A percentile compares a stretch with the other conserved stretches of the same genome.
Evolutionary conservation across 2,888 invertebrate species (phyloP).

Genomic region (Dione juno): DNA sequence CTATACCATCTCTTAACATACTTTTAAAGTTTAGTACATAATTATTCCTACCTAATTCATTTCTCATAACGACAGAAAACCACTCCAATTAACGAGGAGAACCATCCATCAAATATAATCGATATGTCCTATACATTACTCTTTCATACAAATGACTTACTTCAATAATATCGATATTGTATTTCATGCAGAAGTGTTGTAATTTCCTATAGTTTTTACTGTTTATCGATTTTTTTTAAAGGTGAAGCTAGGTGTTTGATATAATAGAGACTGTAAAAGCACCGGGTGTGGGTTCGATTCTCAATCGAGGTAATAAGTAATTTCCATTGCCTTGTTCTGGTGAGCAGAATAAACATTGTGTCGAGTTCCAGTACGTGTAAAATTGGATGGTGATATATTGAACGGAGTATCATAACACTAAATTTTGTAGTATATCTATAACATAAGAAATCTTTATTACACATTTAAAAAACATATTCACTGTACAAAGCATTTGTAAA

Average conservation of each 20-base stretch:
- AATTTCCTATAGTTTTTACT: neutral
- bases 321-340: neutral
- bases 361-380: neutral
- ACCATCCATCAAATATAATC: slow-evolving; percentile 37
- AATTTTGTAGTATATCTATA: neutral
- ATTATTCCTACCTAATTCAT: neutral
- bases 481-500: too few relatives aligned
- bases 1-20: too few relatives aligned
- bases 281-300: neutral
- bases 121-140: slow-evolving; percentile 30
- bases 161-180: neutral
- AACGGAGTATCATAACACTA: neutral
- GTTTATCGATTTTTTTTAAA: too few relatives aligned
- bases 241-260: too few relatives aligned
- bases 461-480: too few relatives aligned
- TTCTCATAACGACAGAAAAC: slow-evolving; percentile 3
- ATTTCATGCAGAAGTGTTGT: neutral
- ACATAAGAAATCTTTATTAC: too few relatives aligned
- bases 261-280: too few relatives aligned
- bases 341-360: neutral
- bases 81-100: slow-evolving; percentile 25
- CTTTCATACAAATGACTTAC: slow-evolving; percentile 1
- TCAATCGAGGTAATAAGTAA: neutral
- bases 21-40: neutral
- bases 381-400: accelerated